These are phyloP conservation scores for Microhierax caerulescens DNA, from an alignment of 2,797 vertebrate species.

Conservation along the genomic window DNA sequence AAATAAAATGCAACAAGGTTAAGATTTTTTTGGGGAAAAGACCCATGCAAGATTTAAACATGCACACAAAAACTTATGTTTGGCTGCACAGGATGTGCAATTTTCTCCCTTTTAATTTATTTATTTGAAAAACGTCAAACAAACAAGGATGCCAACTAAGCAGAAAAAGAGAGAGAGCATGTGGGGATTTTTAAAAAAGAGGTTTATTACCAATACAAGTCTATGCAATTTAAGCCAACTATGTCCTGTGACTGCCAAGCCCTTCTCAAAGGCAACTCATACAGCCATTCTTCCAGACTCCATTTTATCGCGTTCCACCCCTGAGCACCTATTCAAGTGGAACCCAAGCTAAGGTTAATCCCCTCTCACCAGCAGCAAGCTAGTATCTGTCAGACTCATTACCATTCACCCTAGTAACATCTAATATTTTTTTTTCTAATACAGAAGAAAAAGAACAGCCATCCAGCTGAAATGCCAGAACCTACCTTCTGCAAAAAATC, in stretches of 20 bases:
- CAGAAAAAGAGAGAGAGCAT: not conserved
- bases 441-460: not conserved
- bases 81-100: no score
- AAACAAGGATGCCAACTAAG: not conserved
- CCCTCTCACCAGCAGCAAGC: not conserved
- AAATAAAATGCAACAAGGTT: not conserved
- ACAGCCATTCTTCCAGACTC: not conserved
- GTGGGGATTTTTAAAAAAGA: not conserved
- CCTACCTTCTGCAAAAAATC: constrained; percentile 55
- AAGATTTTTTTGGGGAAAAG: not conserved
- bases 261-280: not conserved
- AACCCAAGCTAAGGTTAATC: constrained; percentile 26
- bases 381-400: not conserved
- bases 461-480: not conserved
- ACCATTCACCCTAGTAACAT: not conserved
- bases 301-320: not conserved
- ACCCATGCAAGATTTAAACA: not conserved
- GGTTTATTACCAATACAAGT: not conserved
- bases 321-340: not conserved
- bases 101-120: not conserved
- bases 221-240: not conserved
- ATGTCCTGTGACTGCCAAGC: not conserved
- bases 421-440: not conserved
- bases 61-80: not conserved
- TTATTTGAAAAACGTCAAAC: not conserved